These are phyloP conservation scores for Scomber colias DNA, from an alignment of 2,113 vertebrate genomes.

Conservation along the genomic window DNA sequence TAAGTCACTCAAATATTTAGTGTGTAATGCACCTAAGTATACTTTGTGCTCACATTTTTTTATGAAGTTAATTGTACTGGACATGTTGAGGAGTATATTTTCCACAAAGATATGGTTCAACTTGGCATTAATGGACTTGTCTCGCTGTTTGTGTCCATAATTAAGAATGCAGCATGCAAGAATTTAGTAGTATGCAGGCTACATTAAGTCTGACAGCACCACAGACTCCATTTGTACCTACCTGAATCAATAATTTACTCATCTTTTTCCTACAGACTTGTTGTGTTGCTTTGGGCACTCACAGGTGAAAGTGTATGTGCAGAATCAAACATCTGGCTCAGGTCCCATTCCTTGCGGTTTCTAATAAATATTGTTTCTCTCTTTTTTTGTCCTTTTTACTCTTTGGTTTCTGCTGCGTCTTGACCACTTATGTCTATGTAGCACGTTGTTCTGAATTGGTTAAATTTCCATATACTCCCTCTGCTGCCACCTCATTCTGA, in stretches of 20 bases:
- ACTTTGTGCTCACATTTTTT: neutral
- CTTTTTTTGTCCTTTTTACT: neutral
- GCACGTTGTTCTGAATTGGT: conserved; percentile 11
- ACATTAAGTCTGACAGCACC: conserved; percentile 63
- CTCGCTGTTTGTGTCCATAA: conserved; percentile 41
- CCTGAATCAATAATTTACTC: conserved; percentile 71
- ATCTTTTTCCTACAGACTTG: conserved; percentile 36
- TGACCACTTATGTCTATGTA: neutral
- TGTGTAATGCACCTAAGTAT: neutral
- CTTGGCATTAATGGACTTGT: conserved; percentile 60
- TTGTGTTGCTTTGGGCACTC: conserved; percentile 49
- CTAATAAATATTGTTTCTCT: conserved; percentile 28
- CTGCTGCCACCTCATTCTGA: neutral
- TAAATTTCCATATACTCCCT: neutral
- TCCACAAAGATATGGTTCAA: conserved; percentile 1
- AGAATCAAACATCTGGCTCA: conserved; percentile 18
- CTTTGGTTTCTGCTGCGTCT: conserved; percentile 1
- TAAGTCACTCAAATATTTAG: neutral
- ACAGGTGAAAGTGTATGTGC: conserved; percentile 51
- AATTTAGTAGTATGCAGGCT: conserved; percentile 58
- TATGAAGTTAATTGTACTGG: neutral
- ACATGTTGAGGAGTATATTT: conserved; percentile 1
- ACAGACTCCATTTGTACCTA: conserved; percentile 60
- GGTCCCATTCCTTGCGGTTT: conserved; percentile 2
- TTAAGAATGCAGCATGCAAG: conserved; percentile 62